phyloP scores from a whole-genome alignment of 2,888 invertebrate species.

The Chouioia cunea region DNA sequence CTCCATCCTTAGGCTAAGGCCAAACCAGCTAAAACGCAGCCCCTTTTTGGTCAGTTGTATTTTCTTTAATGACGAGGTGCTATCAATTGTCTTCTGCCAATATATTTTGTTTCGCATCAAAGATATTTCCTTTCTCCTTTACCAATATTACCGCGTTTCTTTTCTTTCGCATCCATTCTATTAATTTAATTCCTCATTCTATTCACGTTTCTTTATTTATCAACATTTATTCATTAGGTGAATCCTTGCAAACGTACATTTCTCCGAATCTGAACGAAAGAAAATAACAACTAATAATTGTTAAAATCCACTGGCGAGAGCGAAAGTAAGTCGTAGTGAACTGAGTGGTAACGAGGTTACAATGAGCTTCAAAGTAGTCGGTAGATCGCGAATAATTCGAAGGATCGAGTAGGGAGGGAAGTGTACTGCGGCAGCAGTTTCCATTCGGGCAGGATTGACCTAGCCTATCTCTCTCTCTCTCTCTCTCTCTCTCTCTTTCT shows the following conservation, averaged over 20 bases:
- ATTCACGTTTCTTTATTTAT: no score
- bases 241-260: no score
- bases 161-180: no score
- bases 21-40: slow-evolving; percentile 62
- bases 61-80: slow-evolving; percentile 67
- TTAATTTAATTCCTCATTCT: no score
- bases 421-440: slow-evolving; percentile 50
- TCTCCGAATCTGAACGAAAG: no score
- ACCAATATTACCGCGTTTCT: no score
- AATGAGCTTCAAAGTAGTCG: slow-evolving; percentile 61
- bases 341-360: slow-evolving; percentile 65
- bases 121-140: slow-evolving; percentile 1
- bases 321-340: slow-evolving; percentile 52
- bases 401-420: slow-evolving; percentile 52
- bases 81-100: slow-evolving; percentile 63
- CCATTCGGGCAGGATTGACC: slow-evolving; percentile 59
- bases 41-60: slow-evolving; percentile 66
- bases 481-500: slow-evolving; percentile 35
- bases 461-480: slow-evolving; percentile 39
- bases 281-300: no score
- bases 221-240: no score
- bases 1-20: slow-evolving; percentile 49
- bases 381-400: slow-evolving; percentile 53
- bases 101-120: slow-evolving; percentile 24
- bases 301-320: slow-evolving; percentile 15